A percentile compares a stretch with the other conserved stretches of the same genome.
Conservation (phyloP, 2,888 invertebrate species). For the Hoplodrina blanda region DNA sequence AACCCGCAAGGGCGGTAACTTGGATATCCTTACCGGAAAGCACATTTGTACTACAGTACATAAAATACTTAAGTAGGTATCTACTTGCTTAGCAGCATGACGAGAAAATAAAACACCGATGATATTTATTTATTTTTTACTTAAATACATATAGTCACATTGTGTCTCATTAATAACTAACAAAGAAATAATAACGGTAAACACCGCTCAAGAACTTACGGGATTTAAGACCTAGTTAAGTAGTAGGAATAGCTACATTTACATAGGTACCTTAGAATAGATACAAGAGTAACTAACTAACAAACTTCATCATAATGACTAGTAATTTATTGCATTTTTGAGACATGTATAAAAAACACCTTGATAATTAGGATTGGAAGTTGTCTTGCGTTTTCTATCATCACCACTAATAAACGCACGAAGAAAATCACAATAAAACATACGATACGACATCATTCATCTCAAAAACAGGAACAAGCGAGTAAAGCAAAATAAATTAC, state of each 20-base stretch:
- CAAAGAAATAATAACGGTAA: conserved; percentile 79
- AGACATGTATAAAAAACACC: conserved; percentile 79
- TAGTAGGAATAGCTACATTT: conserved; percentile 82
- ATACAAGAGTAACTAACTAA: conserved; percentile 84
- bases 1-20: too few species aligned
- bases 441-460: conserved; percentile 82
- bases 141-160: conserved; percentile 81
- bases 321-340: conserved; percentile 82
- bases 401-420: conserved; percentile 80
- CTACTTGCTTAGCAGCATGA: neutral
- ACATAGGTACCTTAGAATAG: conserved; percentile 74
- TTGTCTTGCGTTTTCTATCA: conserved; percentile 82
- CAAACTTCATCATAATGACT: conserved; percentile 87
- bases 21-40: too few species aligned
- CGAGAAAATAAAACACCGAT: conserved; percentile 60
- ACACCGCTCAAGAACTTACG: conserved; percentile 75
- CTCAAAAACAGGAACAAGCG: conserved; percentile 84
- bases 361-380: conserved; percentile 84
- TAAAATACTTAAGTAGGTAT: neutral
- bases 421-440: conserved; percentile 81
- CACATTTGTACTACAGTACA: neutral
- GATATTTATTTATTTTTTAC: conserved; percentile 76
- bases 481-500: conserved; percentile 84
- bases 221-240: conserved; percentile 76
- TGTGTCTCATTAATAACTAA: conserved; percentile 84